Percentiles rank a stretch among this genome's conserved stretches.
Evolutionary conservation across 2,113 vertebrate genomes (phyloP).

Genomic region (Cololabis saira): DNA sequence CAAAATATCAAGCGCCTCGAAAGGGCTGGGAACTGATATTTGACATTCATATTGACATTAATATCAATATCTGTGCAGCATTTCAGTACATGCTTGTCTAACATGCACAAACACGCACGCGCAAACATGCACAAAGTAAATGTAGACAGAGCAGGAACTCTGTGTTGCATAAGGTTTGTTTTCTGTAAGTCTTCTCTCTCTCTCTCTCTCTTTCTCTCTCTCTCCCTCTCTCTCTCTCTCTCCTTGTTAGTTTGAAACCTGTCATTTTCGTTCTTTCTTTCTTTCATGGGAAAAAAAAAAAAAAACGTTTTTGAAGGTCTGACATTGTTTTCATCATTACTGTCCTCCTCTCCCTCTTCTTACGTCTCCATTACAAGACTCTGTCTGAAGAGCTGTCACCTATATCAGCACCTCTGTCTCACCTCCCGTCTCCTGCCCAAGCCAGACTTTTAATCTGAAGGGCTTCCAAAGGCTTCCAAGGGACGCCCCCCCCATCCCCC

Average conservation of each 20-base stretch:
- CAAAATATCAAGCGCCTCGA: neutral
- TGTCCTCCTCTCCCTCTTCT: conserved; percentile 16
- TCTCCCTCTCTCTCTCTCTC: neutral
- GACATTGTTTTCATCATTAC: conserved; percentile 37
- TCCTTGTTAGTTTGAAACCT: conserved; percentile 51
- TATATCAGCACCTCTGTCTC: neutral
- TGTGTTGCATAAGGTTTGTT: conserved; percentile 12
- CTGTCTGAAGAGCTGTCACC: conserved; percentile 30
- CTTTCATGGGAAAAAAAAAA: neutral
- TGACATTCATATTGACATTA: neutral
- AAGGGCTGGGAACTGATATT: neutral
- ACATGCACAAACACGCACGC: neutral
- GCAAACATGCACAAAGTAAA: neutral
- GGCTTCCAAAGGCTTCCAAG: neutral
- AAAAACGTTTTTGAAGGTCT: conserved; percentile 38
- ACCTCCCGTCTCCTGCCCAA: neutral
- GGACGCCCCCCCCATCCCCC: too few relatives aligned
- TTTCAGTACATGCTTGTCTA: neutral
- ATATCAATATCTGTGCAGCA: neutral
- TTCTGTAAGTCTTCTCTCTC: neutral
- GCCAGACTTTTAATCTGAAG: conserved; percentile 17
- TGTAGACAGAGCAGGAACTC: neutral
- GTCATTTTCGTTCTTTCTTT: conserved; percentile 4
- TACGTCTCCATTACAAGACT: conserved; percentile 1
- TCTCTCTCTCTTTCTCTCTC: conserved; percentile 35